Evolutionary conservation across 1,140 invertebrate species (phyloP), one percentile per base, ranked within the genome.

Genomic region (Sitophilus oryzae): DNA sequence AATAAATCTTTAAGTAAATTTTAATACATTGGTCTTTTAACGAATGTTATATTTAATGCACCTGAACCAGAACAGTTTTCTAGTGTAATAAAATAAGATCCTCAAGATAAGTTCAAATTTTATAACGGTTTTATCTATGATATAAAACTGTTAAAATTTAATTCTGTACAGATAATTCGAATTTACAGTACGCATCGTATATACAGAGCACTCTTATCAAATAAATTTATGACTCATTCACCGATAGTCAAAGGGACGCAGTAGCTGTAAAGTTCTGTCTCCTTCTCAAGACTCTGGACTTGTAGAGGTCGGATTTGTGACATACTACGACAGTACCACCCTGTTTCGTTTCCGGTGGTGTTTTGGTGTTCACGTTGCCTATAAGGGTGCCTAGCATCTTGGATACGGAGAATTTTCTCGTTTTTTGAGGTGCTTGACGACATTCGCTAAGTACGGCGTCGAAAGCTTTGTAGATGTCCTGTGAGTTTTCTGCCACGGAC

Each of bases 381-480:
- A 87, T 85, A 43, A 87, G 71, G 1, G 83, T 84, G n/a, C 84
- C 84, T 22, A 88, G 76, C 83, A 87, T 87, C 68, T 88, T 87
- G 6, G 84, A 84, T 6, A 89, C 85, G 34, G 83, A 86, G 68
- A 87, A 84, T 62, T 88, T 84, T 45, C 86, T 76, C 37, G 77
- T 78, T 57, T 81, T 78, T 25, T 71, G 66, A 6, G 61, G 64
- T 34, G 74, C 73, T 41, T 78, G 77, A 51, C 76, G 75, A 22
- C 79, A 81, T 65, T 88, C 85, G 37, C 76, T 80, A 10, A 86
- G 70, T 4, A 88, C 72, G 14, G 75, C 72, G 63, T 86, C 83
- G 59, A 88, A 85, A 22, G 82, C 80, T 41, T 80, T 76, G 67
- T 83, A 85, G 11, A 88, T 76, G 51, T 80, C 79, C 11, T 79